Percentiles rank a stretch among this genome's conserved stretches.
These are phyloP conservation scores for Cephus pulcher DNA, from an alignment of 2,888 invertebrate genomes.

Conservation along the genomic window DNA sequence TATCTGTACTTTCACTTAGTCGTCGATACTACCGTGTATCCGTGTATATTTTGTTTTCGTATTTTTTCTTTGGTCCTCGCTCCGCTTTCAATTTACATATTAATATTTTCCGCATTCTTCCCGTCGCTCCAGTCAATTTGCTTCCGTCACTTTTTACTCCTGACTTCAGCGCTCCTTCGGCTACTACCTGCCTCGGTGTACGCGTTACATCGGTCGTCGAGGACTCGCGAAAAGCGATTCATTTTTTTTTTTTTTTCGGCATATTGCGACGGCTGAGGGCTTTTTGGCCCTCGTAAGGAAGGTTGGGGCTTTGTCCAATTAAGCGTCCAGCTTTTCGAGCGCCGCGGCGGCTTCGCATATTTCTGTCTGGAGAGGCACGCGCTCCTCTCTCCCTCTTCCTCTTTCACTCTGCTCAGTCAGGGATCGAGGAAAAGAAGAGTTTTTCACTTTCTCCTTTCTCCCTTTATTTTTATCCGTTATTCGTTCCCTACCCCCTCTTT, in stretches of 20 bases:
- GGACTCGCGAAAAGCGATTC: slow-evolving; percentile 53
- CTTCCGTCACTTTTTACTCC: background rate
- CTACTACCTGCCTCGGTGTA: too few species aligned
- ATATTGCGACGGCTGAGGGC: slow-evolving; percentile 59
- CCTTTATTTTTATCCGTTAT: slow-evolving; percentile 14
- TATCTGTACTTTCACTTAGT: slow-evolving; percentile 9
- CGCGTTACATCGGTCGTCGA: background rate
- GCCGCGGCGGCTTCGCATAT: slow-evolving; percentile 59
- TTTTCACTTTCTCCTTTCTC: slow-evolving; percentile 2
- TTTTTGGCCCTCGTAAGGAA: slow-evolving; percentile 43
- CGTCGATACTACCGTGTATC: slow-evolving; percentile 11
- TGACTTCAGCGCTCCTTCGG: slow-evolving; percentile 14
- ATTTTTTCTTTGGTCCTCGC: slow-evolving; percentile 6
- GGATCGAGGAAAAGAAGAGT: slow-evolving; percentile 6
- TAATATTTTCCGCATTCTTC: slow-evolving; percentile 15
- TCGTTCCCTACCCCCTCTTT: background rate
- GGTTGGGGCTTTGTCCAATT: slow-evolving; percentile 65
- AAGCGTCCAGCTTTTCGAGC: slow-evolving; percentile 62
- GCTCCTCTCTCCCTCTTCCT: background rate
- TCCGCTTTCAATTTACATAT: slow-evolving; percentile 18
- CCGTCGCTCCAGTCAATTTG: slow-evolving; percentile 11
- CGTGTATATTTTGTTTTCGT: background rate
- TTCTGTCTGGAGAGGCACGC: slow-evolving; percentile 59
- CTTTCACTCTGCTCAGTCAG: background rate
- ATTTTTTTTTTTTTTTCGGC: slow-evolving; percentile 40